Evolutionary conservation across 2,797 vertebrate species (phyloP), one percentile per base, ranked within the genome.

Genomic region (Eulemur albifrons): DNA sequence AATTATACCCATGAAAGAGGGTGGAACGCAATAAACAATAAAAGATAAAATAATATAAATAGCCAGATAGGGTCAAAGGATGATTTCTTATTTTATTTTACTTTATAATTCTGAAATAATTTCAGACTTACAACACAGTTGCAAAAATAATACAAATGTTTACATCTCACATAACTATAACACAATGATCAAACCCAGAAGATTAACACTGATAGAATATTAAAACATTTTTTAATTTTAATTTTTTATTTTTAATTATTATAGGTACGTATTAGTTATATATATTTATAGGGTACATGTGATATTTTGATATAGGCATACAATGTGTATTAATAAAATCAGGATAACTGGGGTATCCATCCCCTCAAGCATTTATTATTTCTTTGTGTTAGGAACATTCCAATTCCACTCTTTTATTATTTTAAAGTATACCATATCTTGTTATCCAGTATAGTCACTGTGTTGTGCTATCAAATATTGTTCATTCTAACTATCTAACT

Each of bases 51-150:
- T 23, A 81, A 61, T 87, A 23, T 20, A 50, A 70, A 30, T 77
- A 93, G 38, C 75, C 18, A 77, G 59, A 72, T 54, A 80, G 25
- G 69, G n/a, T 54, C 61, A 81, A 82, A 50, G 63, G 52, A 79
- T 84, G 38, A 38, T 63, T 80, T 48, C 5, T 88, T 86, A 18
- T 70, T 83, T 76, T 63, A 80, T 88, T 80, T 88, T 81, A 67
- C 18, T 75, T 94, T 61, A 32, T 52, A 45, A 76, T 92, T 94
- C 91, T 82, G 35, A 87, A 84, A 81, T 88, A 63, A 70, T 63
- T 96, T 93, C 76, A 95, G 77, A 85, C 21, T 93, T 79, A 88
- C 4, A 67, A 91, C 54, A 73, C 25, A 65, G 52, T 88, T 94
- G 57, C 61, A 96, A 84, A 97, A 73, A 90, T 72, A 72, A 75